These are phyloP conservation scores for Matsumyia berberina DNA, from an alignment of 2,888 invertebrate species.

Conservation along the genomic window DNA sequence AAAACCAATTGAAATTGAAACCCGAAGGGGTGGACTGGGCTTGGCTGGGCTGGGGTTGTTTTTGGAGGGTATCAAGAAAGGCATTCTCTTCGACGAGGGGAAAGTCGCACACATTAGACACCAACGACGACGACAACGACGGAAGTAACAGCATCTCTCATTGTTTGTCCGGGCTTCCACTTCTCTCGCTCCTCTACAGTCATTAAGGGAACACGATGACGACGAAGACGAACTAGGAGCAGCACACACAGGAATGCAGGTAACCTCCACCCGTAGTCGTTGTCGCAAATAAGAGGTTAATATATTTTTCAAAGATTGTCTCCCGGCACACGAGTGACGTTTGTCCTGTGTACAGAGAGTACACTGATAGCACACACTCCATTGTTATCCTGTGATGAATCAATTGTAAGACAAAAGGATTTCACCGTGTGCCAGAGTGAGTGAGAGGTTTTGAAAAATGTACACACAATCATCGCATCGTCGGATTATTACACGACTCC, in stretches of 20 bases:
- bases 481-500: conserved; percentile 67
- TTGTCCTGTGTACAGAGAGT: background rate
- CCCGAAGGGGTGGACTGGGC: conserved; percentile 15
- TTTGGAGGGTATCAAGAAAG: conserved; percentile 27
- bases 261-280: conserved; percentile 17
- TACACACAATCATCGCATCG: conserved; percentile 13
- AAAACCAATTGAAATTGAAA: conserved; percentile 74
- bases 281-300: conserved; percentile 70
- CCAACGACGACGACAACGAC: conserved; percentile 48
- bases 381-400: conserved; percentile 76
- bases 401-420: conserved; percentile 74
- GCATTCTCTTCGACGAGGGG: conserved; percentile 9
- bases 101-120: conserved; percentile 22
- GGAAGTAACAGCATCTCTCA: conserved; percentile 69
- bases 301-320: conserved; percentile 61
- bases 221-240: too few relatives aligned
- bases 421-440: conserved; percentile 38
- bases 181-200: too few relatives aligned
- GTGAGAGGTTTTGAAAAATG: conserved; percentile 36
- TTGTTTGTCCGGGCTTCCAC: conserved; percentile 46
- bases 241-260: conserved; percentile 12
- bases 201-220: conserved; percentile 58
- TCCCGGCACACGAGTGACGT: conserved; percentile 7
- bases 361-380: conserved; percentile 48
- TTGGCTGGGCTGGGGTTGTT: background rate